Evolutionary conservation across 2,888 invertebrate genomes (phyloP).

Genomic region (Latheticus oryzae): DNA sequence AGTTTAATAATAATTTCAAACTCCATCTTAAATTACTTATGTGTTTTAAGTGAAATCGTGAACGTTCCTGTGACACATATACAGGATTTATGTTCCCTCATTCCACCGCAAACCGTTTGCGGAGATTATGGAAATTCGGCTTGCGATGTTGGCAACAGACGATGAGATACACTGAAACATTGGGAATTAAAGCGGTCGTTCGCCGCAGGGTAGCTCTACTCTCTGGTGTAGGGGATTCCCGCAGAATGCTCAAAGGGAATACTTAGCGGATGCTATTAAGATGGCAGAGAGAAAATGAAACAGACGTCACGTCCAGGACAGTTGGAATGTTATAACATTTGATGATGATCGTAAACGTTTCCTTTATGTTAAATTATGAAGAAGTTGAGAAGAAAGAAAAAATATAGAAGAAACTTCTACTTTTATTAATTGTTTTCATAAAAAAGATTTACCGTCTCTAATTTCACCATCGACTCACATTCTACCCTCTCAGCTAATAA

Average conservation of each 20-base stretch:
- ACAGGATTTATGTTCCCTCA: slow-evolving; percentile 3
- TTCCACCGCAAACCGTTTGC: slow-evolving; percentile 6
- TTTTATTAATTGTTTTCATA: too few species aligned
- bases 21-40: too few species aligned
- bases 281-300: slow-evolving; percentile 8
- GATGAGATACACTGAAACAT: slow-evolving; percentile 11
- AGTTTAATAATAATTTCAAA: too few species aligned
- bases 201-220: slow-evolving; percentile 17
- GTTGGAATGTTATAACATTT: slow-evolving; percentile 1
- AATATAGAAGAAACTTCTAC: too few species aligned
- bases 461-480: background rate
- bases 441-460: too few species aligned
- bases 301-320: slow-evolving; percentile 17
- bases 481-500: slow-evolving; percentile 17
- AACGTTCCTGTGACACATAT: slow-evolving; percentile 15
- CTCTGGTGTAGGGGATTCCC: slow-evolving; percentile 14
- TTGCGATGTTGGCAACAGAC: slow-evolving; percentile 7
- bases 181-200: slow-evolving; percentile 22
- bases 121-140: slow-evolving; percentile 17
- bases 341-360: too few species aligned
- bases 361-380: too few species aligned
- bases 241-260: slow-evolving; percentile 18
- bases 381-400: too few species aligned
- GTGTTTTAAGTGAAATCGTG: too few species aligned
- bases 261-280: slow-evolving; percentile 26